Evolutionary conservation across 2,797 vertebrate genomes (phyloP).

Genomic region (Sebastes trivittatus): DNA sequence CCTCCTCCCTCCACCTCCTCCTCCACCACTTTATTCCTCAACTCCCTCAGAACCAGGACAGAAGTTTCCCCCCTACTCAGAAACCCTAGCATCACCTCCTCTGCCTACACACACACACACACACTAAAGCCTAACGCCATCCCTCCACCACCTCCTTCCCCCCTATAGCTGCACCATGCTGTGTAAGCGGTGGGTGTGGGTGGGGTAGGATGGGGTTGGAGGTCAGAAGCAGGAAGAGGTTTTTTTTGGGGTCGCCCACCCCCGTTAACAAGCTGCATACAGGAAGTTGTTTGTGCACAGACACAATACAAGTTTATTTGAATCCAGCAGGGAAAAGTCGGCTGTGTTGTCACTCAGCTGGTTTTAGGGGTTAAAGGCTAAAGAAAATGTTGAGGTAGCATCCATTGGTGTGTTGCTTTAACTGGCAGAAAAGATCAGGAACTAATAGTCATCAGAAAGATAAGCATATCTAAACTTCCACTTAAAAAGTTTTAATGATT

Average conservation of each 20-base stretch:
- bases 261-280: conserved; percentile 69
- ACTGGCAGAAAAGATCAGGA: neutral
- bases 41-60: conserved; percentile 43
- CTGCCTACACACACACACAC: conserved; percentile 7
- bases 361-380: conserved; percentile 70
- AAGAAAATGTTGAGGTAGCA: conserved; percentile 66
- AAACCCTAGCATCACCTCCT: conserved; percentile 56
- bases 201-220: conserved; percentile 64
- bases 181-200: conserved; percentile 60
- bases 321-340: conserved; percentile 63
- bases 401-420: conserved; percentile 26
- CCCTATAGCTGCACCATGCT: conserved; percentile 70
- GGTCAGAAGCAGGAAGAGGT: conserved; percentile 75
- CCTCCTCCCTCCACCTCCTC: conserved; percentile 78
- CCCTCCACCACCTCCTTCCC: conserved; percentile 10
- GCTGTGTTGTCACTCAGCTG: conserved; percentile 47
- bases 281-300: conserved; percentile 80
- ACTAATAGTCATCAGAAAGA: conserved; percentile 7
- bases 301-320: conserved; percentile 77
- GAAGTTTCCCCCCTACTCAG: neutral
- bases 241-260: conserved; percentile 9
- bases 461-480: neutral
- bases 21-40: conserved; percentile 56
- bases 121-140: conserved; percentile 18
- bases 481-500: neutral